Evolutionary conservation across 2,797 vertebrate species (phyloP).

Genomic region (Pampus argenteus): DNA sequence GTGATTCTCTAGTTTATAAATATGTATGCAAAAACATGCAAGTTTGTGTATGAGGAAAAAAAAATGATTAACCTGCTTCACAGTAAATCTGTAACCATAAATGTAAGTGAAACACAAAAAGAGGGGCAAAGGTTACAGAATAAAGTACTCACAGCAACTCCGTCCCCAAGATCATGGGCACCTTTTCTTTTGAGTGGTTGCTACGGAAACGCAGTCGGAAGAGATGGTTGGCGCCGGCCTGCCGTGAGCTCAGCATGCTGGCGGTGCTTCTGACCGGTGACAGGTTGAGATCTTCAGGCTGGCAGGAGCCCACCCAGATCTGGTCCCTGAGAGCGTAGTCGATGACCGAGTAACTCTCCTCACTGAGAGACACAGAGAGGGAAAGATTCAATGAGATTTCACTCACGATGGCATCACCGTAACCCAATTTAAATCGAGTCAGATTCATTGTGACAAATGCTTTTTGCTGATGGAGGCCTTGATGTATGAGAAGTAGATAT

Average conservation of each 20-base stretch:
- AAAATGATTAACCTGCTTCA: constrained; percentile 23
- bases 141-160: constrained; percentile 90
- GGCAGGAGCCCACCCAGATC: constrained; percentile 88
- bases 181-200: constrained; percentile 91
- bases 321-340: constrained; percentile 92
- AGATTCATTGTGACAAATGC: neutral
- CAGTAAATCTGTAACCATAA: constrained; percentile 24
- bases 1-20: neutral
- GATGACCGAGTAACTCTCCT: constrained; percentile 94
- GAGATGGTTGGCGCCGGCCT: constrained; percentile 84
- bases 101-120: constrained; percentile 22
- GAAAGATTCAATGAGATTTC: neutral
- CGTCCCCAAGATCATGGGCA: constrained; percentile 90
- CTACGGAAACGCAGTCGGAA: constrained; percentile 89
- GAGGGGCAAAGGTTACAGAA: constrained; percentile 21
- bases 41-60: neutral
- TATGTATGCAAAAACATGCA: neutral
- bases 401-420: neutral
- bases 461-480: neutral
- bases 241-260: constrained; percentile 87
- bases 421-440: neutral
- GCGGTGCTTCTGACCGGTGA: constrained; percentile 86
- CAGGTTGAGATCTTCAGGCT: constrained; percentile 83
- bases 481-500: neutral
- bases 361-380: constrained; percentile 78